Base-by-base conservation (phyloP, 1,140 invertebrate genomes). In the Lordiphosa clarofinis region DNA sequence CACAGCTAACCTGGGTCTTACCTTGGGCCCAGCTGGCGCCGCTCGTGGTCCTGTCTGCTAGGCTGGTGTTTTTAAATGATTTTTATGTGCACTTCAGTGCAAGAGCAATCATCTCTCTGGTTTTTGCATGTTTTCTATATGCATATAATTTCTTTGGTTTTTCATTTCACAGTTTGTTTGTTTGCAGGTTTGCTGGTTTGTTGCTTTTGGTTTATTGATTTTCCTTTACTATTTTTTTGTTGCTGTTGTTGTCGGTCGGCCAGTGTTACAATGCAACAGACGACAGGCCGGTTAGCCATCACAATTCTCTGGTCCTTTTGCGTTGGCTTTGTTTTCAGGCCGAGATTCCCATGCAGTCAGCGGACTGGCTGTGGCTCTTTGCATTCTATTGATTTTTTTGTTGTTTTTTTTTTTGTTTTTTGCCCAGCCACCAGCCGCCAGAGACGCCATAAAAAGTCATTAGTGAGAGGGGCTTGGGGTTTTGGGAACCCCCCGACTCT, bases 201-300 rank as follows among this genome's bases (percentile, higher is more conserved):
- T 67, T 69, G 66, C 66, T 38, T 57, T 56, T 56, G 46, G 35
- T 56, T 53, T 73, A 48, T 67, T 62, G 69, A 61, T 72, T 56
- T 73, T 72, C 55, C 53, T 28, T 43, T 49, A 19, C 21, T 57
- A 24, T 56, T 60, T 64, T 52, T 50, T 65, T 72, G 15, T 12
- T 28, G 33, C n/a, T 43, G 36, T 42, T 61, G 46, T 46, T 37
- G 43, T 52, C 64, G 72, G 78, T 82, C 76, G 76, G 76, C 76
- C 78, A 82, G 76, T 82, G 76, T 82, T 82, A 82, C 76, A 84
- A 82, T 82, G 76, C 76, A 82, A 84, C 68, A 82, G 72, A 82
- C 66, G 65, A 68, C 75, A 81, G 35, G 42, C 54, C 52, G 65
- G 49, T 10, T 47, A 56, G 64, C 63, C 63, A 67, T 67, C 58